These are phyloP conservation scores for Poeciliopsis retropinna DNA, from an alignment of 2,113 vertebrate species.

Conservation along the genomic window DNA sequence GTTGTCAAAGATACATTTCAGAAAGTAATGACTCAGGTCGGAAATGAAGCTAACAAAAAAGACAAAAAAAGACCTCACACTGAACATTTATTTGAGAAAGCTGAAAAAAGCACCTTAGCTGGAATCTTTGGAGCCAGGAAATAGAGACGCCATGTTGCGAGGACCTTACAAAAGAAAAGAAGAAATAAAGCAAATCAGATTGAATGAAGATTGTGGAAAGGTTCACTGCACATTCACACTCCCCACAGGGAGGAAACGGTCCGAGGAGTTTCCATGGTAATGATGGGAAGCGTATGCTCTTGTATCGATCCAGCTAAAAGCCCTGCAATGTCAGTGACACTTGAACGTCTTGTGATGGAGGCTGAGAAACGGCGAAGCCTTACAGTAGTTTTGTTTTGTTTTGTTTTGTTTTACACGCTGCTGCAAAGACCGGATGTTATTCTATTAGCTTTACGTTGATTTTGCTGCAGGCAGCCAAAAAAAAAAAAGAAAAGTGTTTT, in stretches of 20 bases:
- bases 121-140: conserved; percentile 83
- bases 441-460: conserved; percentile 32
- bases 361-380: conserved; percentile 27
- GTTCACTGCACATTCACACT: conserved; percentile 42
- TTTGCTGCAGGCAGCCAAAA: conserved; percentile 19
- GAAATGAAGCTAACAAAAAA: not conserved
- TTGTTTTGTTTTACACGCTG: conserved; percentile 30
- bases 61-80: not conserved
- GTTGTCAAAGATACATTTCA: conserved; percentile 23
- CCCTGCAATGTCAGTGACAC: conserved; percentile 24
- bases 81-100: not conserved
- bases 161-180: conserved; percentile 55
- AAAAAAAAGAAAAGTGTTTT: conserved; percentile 8
- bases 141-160: conserved; percentile 85
- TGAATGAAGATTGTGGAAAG: conserved; percentile 36
- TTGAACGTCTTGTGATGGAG: conserved; percentile 6
- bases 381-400: not conserved
- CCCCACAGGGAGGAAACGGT: conserved; percentile 24
- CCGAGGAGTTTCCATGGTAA: conserved; percentile 56
- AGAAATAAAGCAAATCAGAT: conserved; percentile 19
- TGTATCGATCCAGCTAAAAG: conserved; percentile 64
- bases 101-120: conserved; percentile 77
- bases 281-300: conserved; percentile 41
- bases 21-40: conserved; percentile 2
- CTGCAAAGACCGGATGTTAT: conserved; percentile 11